These are phyloP conservation scores for human DNA, from an alignment of 2,113 vertebrate genomes.

Conservation along the genomic window GRCh38 chr1:80312001-80312500, in stretches of 20 bases:
- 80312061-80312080: not conserved
- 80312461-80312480: not conserved
- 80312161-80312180: not conserved
- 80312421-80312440: not conserved
- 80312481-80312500: not conserved
- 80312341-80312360: not conserved
- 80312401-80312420: not conserved
- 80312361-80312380: not conserved
- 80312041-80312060: not conserved
- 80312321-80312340: not conserved
- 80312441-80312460: not conserved
- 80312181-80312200: not conserved
- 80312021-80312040: not conserved
- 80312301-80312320: not conserved
- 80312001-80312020: not conserved
- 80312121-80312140: not conserved
- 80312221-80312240: slow-evolving; percentile 1
- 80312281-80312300: not conserved
- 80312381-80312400: not conserved
- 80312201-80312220: not conserved
- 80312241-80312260: not conserved
- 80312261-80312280: not conserved
- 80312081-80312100: not conserved
- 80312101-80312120: not conserved
- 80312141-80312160: not conserved